phyloP scores from a whole-genome alignment of 1,140 invertebrate genomes.

The Ostrea edulis region DNA sequence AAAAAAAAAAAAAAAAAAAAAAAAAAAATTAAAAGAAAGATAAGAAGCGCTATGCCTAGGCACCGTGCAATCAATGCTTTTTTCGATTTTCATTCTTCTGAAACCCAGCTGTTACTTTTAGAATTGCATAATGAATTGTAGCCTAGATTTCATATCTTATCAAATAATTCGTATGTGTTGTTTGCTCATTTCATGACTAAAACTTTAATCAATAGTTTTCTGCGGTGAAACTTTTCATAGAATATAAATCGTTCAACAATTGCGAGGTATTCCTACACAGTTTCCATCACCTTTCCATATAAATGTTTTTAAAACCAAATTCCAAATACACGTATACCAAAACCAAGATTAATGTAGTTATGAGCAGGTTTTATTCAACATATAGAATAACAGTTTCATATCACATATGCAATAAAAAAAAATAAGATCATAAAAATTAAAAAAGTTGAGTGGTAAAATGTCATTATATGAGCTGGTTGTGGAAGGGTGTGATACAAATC shows the following conservation, averaged over 20 bases:
- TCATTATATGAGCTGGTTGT: background rate
- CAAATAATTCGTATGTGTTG: background rate
- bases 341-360: background rate
- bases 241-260: no score
- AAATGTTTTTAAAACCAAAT: background rate
- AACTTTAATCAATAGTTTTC: no score
- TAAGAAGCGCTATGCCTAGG: no score
- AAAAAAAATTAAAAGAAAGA: no score
- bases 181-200: no score
- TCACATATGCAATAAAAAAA: background rate
- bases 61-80: no score
- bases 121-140: background rate
- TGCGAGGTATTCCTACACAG: no score
- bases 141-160: background rate
- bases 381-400: conserved; percentile 1
- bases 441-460: background rate
- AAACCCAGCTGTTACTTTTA: background rate
- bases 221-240: no score
- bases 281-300: no score
- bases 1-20: no score
- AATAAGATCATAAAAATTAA: background rate
- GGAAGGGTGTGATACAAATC: background rate
- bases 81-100: background rate
- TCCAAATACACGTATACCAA: background rate
- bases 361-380: conserved; percentile 26